Conservation (phyloP, 2,797 vertebrate genomes). For the Limnodromus scolopaceus region DNA sequence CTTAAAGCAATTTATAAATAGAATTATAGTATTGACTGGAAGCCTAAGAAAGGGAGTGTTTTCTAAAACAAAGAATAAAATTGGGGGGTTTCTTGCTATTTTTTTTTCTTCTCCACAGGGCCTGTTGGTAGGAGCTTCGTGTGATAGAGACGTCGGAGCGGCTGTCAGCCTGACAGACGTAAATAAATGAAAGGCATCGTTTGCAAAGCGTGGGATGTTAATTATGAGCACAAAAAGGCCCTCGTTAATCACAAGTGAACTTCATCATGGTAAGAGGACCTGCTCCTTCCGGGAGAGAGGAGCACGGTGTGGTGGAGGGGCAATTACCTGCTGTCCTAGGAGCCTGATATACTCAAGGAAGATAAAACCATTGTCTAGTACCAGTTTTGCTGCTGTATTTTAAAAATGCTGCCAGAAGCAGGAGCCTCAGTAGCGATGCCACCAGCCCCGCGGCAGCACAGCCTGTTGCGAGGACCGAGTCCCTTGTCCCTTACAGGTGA, state of each 20-base stretch:
- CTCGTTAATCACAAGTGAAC: not conserved
- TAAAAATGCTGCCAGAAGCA: fast-evolving
- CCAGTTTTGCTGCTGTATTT: not conserved
- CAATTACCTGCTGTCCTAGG: not conserved
- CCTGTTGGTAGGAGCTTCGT: not conserved
- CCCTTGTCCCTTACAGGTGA: not conserved
- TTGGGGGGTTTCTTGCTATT: too few relatives aligned
- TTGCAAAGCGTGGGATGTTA: not conserved
- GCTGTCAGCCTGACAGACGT: not conserved
- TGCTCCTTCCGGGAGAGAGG: fast-evolving
- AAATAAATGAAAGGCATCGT: not conserved
- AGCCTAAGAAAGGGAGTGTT: not conserved
- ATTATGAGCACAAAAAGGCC: not conserved
- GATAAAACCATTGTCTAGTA: fast-evolving
- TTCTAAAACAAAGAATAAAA: not conserved
- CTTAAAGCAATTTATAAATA: not conserved
- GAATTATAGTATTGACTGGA: too few relatives aligned
- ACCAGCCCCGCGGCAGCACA: not conserved
- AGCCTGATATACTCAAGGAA: fast-evolving
- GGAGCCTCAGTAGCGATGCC: not conserved
- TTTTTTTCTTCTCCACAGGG: not conserved
- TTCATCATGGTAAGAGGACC: not conserved
- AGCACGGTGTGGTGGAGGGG: fast-evolving
- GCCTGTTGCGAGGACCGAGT: not conserved
- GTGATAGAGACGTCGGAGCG: not conserved